These are phyloP conservation scores for Eueides isabella DNA, from an alignment of 1,140 invertebrate genomes.

Conservation along the genomic window DNA sequence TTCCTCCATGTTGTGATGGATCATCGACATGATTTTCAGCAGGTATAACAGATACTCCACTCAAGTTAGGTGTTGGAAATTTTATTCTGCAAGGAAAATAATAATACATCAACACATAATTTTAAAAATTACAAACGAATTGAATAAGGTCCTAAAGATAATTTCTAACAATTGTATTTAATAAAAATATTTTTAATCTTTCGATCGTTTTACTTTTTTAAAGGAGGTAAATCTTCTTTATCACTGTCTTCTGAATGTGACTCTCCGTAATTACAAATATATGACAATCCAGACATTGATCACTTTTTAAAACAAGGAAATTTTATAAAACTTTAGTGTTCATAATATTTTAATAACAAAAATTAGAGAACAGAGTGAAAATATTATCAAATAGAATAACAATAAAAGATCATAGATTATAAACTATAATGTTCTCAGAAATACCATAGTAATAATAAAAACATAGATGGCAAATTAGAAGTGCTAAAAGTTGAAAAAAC, in stretches of 20 bases:
- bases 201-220: not conserved
- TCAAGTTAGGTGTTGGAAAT: slow-evolving; percentile 61
- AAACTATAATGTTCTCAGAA: too few species aligned
- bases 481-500: too few species aligned
- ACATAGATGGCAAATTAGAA: too few species aligned
- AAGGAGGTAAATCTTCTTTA: not conserved
- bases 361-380: not conserved
- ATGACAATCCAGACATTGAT: slow-evolving; percentile 56
- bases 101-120: not conserved
- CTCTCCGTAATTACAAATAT: slow-evolving; percentile 58
- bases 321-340: not conserved
- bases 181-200: not conserved
- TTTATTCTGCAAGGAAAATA: slow-evolving; percentile 47
- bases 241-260: slow-evolving; percentile 40
- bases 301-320: not conserved
- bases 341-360: not conserved
- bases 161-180: too few species aligned
- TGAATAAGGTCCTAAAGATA: too few species aligned
- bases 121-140: not conserved
- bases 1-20: slow-evolving; percentile 84
- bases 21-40: slow-evolving; percentile 80
- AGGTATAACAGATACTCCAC: slow-evolving; percentile 48
- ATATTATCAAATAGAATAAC: too few species aligned
- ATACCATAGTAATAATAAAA: too few species aligned
- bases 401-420: too few species aligned